phyloP scores from a whole-genome alignment of 2,113 vertebrate genomes.

The Rhynchomys soricoides region DNA sequence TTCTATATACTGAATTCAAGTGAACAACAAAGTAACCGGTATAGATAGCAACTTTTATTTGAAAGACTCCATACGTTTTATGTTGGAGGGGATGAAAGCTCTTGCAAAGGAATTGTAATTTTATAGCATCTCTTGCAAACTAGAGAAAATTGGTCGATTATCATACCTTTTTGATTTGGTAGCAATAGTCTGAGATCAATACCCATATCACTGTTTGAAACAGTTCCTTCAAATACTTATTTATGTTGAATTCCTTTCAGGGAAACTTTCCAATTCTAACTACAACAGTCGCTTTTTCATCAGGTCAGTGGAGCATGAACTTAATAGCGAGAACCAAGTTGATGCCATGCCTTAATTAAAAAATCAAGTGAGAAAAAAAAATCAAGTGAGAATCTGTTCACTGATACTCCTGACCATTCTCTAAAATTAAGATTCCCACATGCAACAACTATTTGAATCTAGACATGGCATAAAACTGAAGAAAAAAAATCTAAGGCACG shows the following conservation, averaged over 20 bases:
- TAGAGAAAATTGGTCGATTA: too few species aligned
- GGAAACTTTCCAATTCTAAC: not conserved
- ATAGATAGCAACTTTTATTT: not conserved
- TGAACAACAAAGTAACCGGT: not conserved
- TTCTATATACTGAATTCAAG: too few species aligned
- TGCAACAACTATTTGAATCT: not conserved
- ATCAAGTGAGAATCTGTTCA: not conserved
- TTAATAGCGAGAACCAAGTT: not conserved
- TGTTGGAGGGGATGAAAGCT: not conserved
- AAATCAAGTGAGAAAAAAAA: not conserved
- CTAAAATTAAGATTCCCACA: not conserved
- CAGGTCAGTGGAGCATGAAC: not conserved
- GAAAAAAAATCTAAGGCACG: not conserved
- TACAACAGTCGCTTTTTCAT: not conserved
- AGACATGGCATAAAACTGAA: not conserved
- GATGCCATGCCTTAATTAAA: not conserved
- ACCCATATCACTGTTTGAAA: not conserved
- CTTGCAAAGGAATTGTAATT: not conserved
- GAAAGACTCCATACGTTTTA: not conserved
- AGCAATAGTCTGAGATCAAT: not conserved
- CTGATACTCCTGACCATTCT: not conserved
- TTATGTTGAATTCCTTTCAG: not conserved
- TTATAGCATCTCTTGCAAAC: not conserved
- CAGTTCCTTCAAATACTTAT: not conserved
- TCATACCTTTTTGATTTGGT: not conserved